Percentiles rank a stretch among this genome's conserved stretches.
Evolutionary conservation across 2,888 invertebrate species (phyloP).

Genomic region (Noctua janthina): DNA sequence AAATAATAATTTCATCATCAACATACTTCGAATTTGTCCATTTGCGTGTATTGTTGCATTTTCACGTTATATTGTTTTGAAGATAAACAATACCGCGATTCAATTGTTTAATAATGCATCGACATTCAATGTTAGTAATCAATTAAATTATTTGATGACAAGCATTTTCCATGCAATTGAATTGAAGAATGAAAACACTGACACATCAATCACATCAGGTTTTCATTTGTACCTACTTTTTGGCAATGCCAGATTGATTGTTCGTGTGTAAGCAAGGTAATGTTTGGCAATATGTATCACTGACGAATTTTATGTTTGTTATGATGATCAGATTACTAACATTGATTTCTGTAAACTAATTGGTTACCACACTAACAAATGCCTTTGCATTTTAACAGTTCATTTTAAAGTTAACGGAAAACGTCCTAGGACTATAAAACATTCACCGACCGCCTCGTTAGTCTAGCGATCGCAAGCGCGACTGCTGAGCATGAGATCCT

Average conservation of each 20-base stretch:
- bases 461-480: too few relatives aligned
- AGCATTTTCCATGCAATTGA: slow-evolving; percentile 28
- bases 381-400: too few relatives aligned
- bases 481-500: too few relatives aligned
- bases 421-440: too few relatives aligned
- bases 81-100: slow-evolving; percentile 55
- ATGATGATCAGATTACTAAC: neutral
- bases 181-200: slow-evolving; percentile 52
- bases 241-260: slow-evolving; percentile 2
- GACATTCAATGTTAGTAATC: slow-evolving; percentile 63
- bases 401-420: too few relatives aligned
- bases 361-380: neutral
- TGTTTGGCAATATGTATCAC: slow-evolving; percentile 1
- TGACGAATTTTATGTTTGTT: neutral
- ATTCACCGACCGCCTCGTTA: neutral
- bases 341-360: neutral
- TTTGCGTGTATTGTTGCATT: slow-evolving; percentile 30
- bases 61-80: slow-evolving; percentile 55
- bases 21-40: neutral
- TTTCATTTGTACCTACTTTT: slow-evolving; percentile 2
- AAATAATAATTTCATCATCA: neutral
- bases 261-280: neutral
- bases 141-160: slow-evolving; percentile 59
- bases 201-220: slow-evolving; percentile 12
- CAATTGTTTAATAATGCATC: slow-evolving; percentile 50